Percentiles rank a stretch among this genome's conserved stretches.
These are phyloP conservation scores for Hypomesus transpacificus DNA, from an alignment of 2,113 vertebrate genomes.

Conservation along the genomic window DNA sequence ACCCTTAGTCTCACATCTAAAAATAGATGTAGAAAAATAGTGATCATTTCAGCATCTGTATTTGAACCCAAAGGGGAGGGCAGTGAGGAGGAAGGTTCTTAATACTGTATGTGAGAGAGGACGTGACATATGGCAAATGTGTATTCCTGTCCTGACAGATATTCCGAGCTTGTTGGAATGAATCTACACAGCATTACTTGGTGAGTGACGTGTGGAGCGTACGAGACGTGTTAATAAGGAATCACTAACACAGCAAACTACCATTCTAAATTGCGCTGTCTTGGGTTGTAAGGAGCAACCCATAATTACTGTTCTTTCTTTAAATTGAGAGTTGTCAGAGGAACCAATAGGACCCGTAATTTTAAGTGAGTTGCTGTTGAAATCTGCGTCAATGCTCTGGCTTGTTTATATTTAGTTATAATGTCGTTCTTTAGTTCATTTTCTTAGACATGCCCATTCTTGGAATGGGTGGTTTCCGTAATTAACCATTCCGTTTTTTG, in stretches of 20 bases:
- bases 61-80: too few relatives aligned
- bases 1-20: too few relatives aligned
- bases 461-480: constrained; percentile 10
- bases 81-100: too few relatives aligned
- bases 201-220: neutral
- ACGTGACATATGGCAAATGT: too few relatives aligned
- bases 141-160: too few relatives aligned
- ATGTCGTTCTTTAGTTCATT: neutral
- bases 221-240: neutral
- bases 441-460: too few relatives aligned
- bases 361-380: neutral
- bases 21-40: too few relatives aligned
- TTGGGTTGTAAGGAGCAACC: neutral
- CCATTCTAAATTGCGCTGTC: neutral
- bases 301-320: constrained; percentile 9
- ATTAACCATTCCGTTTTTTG: too few relatives aligned
- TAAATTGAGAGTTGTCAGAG: constrained; percentile 3
- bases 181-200: too few relatives aligned
- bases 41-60: too few relatives aligned
- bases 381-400: neutral
- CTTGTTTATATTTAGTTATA: neutral
- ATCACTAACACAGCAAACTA: neutral
- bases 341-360: neutral
- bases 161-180: too few relatives aligned
- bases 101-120: too few relatives aligned